These are phyloP conservation scores for Platynereis dumerilii DNA, from an alignment of 2,888 invertebrate species.

Conservation along the genomic window DNA sequence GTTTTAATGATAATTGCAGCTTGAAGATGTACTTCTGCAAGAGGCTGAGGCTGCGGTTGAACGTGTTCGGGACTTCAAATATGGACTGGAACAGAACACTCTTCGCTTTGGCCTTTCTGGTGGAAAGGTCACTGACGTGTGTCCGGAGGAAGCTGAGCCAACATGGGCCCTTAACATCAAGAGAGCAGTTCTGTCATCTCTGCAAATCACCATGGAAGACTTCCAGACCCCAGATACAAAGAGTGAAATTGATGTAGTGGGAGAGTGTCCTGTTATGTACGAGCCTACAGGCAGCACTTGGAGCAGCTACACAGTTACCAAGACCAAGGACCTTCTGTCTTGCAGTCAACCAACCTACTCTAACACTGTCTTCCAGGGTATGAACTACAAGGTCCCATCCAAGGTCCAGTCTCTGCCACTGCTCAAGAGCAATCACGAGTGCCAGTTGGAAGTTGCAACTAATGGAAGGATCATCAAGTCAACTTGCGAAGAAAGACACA, in stretches of 20 bases:
- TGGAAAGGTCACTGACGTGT: slow-evolving; percentile 80
- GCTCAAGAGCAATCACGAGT: slow-evolving; percentile 68
- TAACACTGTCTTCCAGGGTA: background rate
- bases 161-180: slow-evolving; percentile 87
- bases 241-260: slow-evolving; percentile 74
- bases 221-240: slow-evolving; percentile 37
- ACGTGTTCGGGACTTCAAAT: background rate
- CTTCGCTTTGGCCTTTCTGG: slow-evolving; percentile 80
- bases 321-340: slow-evolving; percentile 55
- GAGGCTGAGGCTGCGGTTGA: background rate
- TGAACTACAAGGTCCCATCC: too few relatives aligned
- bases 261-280: slow-evolving; percentile 82
- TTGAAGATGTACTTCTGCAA: slow-evolving; percentile 7
- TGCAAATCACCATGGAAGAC: slow-evolving; percentile 83
- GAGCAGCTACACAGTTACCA: slow-evolving; percentile 48
- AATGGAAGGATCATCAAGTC: slow-evolving; percentile 73
- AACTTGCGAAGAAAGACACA: slow-evolving; percentile 73
- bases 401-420: slow-evolving; percentile 58
- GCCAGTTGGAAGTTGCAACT: slow-evolving; percentile 62
- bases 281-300: slow-evolving; percentile 43
- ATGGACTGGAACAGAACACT: slow-evolving; percentile 72
- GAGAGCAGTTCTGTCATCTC: slow-evolving; percentile 83
- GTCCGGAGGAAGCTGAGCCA: slow-evolving; percentile 76
- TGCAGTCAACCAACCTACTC: slow-evolving; percentile 40
- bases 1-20: too few relatives aligned